phyloP scores from a whole-genome alignment of 2,797 vertebrate species.

The Mormyrus proboscirostris region DNA sequence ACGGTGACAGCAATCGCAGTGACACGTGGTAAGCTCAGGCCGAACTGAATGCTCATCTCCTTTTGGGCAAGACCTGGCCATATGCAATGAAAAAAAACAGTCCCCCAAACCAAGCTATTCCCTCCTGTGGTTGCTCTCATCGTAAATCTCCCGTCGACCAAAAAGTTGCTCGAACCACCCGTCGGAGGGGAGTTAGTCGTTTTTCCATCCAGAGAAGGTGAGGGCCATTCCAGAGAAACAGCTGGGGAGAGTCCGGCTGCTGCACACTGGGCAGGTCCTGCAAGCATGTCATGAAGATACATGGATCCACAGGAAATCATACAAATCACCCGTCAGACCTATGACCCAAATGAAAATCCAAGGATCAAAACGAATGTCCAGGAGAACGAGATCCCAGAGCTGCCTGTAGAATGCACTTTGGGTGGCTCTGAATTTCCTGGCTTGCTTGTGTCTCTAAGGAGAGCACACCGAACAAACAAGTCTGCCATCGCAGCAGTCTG shows the following conservation, averaged over 20 bases:
- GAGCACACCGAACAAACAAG: neutral
- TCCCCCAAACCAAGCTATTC: neutral
- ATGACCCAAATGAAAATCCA: neutral
- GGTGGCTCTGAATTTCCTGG: constrained; percentile 4
- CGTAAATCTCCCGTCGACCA: neutral
- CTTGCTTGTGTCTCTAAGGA: neutral
- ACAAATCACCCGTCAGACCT: neutral
- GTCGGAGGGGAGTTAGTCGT: neutral
- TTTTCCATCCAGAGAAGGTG: neutral
- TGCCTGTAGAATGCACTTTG: neutral
- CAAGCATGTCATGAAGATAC: neutral
- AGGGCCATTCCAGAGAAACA: constrained; percentile 7
- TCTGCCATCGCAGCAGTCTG: neutral
- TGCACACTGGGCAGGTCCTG: neutral
- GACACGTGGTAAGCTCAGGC: neutral
- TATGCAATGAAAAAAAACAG: neutral
- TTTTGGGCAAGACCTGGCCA: neutral
- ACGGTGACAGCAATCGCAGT: neutral
- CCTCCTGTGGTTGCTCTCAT: neutral
- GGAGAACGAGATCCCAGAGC: neutral
- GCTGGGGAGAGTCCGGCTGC: neutral
- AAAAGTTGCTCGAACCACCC: neutral
- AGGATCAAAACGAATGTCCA: neutral
- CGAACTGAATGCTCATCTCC: neutral
- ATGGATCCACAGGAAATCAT: neutral